phyloP scores from a whole-genome alignment of 2,797 vertebrate genomes.

The Galagoides demidoff region DNA sequence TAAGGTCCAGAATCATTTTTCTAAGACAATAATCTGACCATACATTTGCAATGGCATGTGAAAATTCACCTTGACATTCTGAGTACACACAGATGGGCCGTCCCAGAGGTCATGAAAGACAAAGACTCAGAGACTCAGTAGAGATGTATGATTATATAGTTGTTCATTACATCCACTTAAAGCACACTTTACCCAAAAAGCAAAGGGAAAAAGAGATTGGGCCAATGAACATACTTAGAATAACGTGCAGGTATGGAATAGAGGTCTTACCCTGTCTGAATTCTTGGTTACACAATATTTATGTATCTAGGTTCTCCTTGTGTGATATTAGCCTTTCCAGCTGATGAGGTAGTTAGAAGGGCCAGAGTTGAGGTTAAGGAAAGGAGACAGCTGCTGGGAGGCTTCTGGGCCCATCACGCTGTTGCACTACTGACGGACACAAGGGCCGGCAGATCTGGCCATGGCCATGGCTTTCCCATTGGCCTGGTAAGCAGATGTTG shows the following conservation, averaged over 20 bases:
- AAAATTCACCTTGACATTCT: neutral
- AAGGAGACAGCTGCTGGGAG: neutral
- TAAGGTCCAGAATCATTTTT: slow-evolving; percentile 10
- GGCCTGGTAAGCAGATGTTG: neutral
- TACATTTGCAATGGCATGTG: neutral
- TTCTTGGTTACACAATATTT: neutral
- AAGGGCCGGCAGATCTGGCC: neutral
- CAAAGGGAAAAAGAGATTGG: neutral
- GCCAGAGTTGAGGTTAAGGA: neutral
- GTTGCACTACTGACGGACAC: neutral
- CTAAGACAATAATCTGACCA: neutral
- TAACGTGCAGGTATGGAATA: neutral
- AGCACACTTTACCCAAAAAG: neutral
- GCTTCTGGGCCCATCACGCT: neutral
- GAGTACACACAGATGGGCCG: neutral
- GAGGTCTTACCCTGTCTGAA: neutral
- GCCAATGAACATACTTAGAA: neutral
- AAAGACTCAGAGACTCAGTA: neutral
- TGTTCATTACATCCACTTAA: neutral
- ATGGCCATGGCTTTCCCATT: neutral
- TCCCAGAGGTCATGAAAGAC: neutral
- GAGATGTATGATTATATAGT: neutral
- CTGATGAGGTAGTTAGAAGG: neutral
- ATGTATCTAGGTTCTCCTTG: neutral
- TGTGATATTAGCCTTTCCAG: neutral